Evolutionary conservation across 2,113 vertebrate genomes (phyloP).

Genomic region (Gila orcuttii): DNA sequence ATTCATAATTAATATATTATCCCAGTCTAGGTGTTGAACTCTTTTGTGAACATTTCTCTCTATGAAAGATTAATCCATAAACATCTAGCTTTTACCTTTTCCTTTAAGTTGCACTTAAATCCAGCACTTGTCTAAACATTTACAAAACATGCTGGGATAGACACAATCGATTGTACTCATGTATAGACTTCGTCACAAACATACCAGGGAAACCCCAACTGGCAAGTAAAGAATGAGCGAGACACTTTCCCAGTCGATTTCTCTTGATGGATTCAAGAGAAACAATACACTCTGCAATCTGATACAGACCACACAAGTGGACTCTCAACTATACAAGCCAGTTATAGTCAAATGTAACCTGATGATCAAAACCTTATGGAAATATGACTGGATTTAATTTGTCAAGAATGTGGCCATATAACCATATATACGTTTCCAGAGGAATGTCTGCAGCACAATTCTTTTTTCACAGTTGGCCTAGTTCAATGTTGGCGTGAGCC

Average conservation of each 20-base stretch:
- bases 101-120: not conserved
- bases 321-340: not conserved
- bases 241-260: constrained; percentile 6
- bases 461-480: constrained; percentile 25
- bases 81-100: not conserved
- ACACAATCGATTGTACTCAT: not conserved
- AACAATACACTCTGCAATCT: constrained; percentile 22
- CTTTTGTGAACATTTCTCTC: not conserved
- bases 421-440: constrained; percentile 32
- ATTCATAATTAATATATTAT: not conserved
- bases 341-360: constrained; percentile 6
- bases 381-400: constrained; percentile 37
- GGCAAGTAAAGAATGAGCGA: constrained; percentile 11
- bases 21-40: not conserved
- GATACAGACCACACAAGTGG: constrained; percentile 44
- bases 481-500: constrained; percentile 7
- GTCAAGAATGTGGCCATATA: constrained; percentile 20
- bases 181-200: not conserved
- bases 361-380: constrained; percentile 42
- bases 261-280: constrained; percentile 1
- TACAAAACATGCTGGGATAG: constrained; percentile 2
- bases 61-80: not conserved
- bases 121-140: not conserved
- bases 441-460: not conserved
- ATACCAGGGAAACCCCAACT: constrained; percentile 13